Conservation (phyloP, 2,797 vertebrate genomes). For the Thamnophis elegans region DNA sequence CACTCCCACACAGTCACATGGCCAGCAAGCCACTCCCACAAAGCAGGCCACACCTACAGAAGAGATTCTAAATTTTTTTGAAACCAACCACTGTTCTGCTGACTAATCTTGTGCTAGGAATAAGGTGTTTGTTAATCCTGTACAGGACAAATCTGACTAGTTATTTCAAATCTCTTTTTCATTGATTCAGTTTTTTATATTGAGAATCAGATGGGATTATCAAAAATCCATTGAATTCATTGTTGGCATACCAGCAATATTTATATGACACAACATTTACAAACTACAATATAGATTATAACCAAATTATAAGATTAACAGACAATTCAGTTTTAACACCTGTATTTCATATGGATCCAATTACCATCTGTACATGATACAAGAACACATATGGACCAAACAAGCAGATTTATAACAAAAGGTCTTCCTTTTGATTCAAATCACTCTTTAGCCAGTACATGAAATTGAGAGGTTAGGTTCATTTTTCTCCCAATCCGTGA, state of each 20-base stretch:
- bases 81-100: no score
- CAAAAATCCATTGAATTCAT: not conserved
- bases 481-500: not conserved
- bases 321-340: not conserved
- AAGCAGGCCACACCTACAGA: no score
- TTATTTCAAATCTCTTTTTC: not conserved
- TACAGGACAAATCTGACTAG: not conserved
- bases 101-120: not conserved
- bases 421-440: not conserved
- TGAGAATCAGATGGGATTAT: not conserved
- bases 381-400: not conserved
- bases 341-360: not conserved
- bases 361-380: not conserved
- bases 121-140: not conserved
- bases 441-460: not conserved
- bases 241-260: not conserved
- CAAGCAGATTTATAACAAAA: not conserved
- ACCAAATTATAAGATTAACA: not conserved
- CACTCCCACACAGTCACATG: no score
- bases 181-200: not conserved
- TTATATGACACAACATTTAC: not conserved
- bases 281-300: not conserved
- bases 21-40: no score
- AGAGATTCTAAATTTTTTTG: no score
- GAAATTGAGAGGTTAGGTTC: not conserved